Percentiles rank a stretch among this genome's conserved stretches.
Evolutionary conservation across 2,113 vertebrate species (phyloP).

Genomic region (Oxyruncus cristatus): DNA sequence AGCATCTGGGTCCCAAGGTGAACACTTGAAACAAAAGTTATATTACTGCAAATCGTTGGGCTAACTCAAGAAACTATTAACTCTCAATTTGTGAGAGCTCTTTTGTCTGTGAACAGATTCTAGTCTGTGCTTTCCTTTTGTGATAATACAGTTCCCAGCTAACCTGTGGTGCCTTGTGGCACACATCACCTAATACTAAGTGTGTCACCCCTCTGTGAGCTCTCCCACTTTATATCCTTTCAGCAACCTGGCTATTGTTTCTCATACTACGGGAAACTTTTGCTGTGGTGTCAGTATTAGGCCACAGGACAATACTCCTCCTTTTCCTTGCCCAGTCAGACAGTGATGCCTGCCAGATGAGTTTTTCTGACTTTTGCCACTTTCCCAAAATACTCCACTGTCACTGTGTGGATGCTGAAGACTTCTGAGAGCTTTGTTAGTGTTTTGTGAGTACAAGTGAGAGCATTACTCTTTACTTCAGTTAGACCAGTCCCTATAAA

Average conservation of each 20-base stretch:
- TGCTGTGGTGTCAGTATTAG: neutral
- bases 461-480: neutral
- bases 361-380: neutral
- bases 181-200: neutral
- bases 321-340: neutral
- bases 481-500: neutral
- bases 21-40: constrained; percentile 43
- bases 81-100: constrained; percentile 26
- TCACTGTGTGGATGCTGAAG: neutral
- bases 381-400: neutral
- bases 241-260: neutral
- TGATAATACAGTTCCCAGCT: neutral
- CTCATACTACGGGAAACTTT: neutral
- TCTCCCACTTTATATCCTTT: neutral
- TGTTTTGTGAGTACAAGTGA: neutral
- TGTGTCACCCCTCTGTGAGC: neutral
- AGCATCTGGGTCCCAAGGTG: constrained; percentile 34
- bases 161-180: neutral
- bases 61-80: constrained; percentile 40
- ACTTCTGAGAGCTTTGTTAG: neutral
- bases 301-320: neutral
- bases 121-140: constrained; percentile 8
- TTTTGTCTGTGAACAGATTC: constrained; percentile 27
- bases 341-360: neutral
- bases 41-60: constrained; percentile 39